Evolutionary conservation across 2,113 vertebrate species (phyloP).

Genomic region (Notarius lentiginosus): DNA sequence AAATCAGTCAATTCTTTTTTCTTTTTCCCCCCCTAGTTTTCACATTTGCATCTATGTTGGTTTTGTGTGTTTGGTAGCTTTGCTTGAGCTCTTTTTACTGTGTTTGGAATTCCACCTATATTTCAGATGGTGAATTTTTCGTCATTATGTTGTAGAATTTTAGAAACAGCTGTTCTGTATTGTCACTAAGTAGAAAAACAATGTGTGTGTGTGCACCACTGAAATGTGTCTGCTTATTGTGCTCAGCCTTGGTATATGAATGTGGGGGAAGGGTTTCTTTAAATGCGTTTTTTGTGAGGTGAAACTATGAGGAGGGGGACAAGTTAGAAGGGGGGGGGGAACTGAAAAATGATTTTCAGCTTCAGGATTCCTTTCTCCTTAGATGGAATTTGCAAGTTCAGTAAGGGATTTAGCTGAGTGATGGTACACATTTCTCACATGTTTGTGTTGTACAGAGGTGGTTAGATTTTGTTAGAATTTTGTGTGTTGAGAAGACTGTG

Average conservation of each 20-base stretch:
- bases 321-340: background rate
- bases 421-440: constrained; percentile 17
- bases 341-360: background rate
- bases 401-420: background rate
- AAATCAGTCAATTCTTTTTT: background rate
- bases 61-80: background rate
- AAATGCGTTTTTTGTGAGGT: constrained; percentile 30
- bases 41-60: background rate
- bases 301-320: constrained; percentile 11
- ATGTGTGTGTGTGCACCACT: constrained; percentile 23
- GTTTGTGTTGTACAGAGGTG: constrained; percentile 4
- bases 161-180: background rate
- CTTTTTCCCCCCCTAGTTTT: background rate
- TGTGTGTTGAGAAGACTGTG: constrained; percentile 60
- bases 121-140: constrained; percentile 68
- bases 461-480: constrained; percentile 58
- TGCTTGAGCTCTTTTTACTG: background rate
- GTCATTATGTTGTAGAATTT: background rate
- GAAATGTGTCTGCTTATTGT: constrained; percentile 31
- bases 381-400: background rate
- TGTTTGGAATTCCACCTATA: constrained; percentile 71
- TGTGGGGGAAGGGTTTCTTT: constrained; percentile 44
- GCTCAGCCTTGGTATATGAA: constrained; percentile 23
- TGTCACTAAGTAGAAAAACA: background rate
- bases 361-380: constrained; percentile 13